Conservation (phyloP, 2,113 vertebrate species). For the Cichladusa arquata region DNA sequence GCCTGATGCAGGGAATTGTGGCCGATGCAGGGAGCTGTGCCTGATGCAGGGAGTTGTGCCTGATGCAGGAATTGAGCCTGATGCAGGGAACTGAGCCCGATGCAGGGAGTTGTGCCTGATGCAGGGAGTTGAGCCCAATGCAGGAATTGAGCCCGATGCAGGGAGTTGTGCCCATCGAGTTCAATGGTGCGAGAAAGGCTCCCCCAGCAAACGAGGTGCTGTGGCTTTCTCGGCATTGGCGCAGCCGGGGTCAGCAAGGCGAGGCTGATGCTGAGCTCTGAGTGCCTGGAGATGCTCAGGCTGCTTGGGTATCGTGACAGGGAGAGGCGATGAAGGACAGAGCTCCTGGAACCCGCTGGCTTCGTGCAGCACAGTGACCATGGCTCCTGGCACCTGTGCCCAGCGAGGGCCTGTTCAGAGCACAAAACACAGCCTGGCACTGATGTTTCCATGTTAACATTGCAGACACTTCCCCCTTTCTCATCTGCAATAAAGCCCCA, state of each 20-base stretch:
- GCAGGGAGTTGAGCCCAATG: too few relatives aligned
- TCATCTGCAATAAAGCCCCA: background rate
- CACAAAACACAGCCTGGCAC: background rate
- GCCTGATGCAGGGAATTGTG: too few relatives aligned
- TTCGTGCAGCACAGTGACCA: background rate
- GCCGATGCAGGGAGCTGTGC: too few relatives aligned
- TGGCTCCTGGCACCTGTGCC: fast-evolving
- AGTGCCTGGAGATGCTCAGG: background rate
- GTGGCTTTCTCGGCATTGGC: background rate
- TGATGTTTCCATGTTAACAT: fast-evolving
- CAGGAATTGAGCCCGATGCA: too few relatives aligned
- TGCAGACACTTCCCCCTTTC: background rate
- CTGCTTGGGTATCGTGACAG: background rate
- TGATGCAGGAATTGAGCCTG: too few relatives aligned
- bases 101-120: too few relatives aligned
- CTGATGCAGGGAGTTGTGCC: too few relatives aligned
- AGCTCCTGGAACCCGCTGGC: background rate
- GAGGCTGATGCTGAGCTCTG: background rate
- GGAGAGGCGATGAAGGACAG: background rate
- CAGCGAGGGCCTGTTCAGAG: background rate
- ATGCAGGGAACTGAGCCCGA: too few relatives aligned
- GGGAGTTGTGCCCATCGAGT: background rate
- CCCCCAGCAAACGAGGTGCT: background rate
- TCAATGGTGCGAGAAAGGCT: background rate
- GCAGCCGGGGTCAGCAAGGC: background rate